These are phyloP conservation scores for Agraylea sexmaculata DNA, from an alignment of 1,140 invertebrate genomes.

Conservation along the genomic window DNA sequence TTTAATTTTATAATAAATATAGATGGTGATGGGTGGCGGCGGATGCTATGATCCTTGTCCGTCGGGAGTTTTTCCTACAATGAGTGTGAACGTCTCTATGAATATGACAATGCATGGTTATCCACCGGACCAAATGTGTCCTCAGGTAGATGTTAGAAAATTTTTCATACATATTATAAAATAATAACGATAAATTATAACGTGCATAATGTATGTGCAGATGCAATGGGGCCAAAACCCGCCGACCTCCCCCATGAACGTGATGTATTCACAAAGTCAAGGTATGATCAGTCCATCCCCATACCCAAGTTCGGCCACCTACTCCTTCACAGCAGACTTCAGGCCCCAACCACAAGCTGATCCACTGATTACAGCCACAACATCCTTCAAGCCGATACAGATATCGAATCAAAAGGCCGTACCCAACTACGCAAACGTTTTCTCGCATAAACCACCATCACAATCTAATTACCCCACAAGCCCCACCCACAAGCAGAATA, in stretches of 20 bases:
- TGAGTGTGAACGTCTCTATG: conserved; percentile 95
- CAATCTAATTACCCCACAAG: conserved; percentile 29
- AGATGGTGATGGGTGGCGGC: conserved; percentile 34
- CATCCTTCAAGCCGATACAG: conserved; percentile 35
- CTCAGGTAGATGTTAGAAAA: conserved; percentile 44
- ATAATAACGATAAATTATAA: neutral
- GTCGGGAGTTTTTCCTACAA: conserved; percentile 62
- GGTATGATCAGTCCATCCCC: conserved; percentile 47
- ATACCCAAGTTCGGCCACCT: conserved; percentile 52
- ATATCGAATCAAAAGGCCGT: conserved; percentile 19
- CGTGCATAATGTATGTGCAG: conserved; percentile 27
- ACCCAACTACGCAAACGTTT: conserved; percentile 17
- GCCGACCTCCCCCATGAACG: conserved; percentile 42
- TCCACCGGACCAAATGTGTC: conserved; percentile 45
- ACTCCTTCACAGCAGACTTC: conserved; percentile 70
- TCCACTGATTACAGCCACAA: conserved; percentile 35
- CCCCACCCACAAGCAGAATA: conserved; percentile 29
- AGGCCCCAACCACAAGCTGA: conserved; percentile 43
- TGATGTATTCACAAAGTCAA: conserved; percentile 45
- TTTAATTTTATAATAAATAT: conserved; percentile 2
- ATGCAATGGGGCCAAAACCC: conserved; percentile 54
- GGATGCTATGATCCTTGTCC: conserved; percentile 40
- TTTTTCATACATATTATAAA: conserved; percentile 3
- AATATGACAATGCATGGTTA: conserved; percentile 94
- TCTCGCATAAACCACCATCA: conserved; percentile 29